Percentiles rank a stretch among this genome's conserved stretches.
phyloP scores from a whole-genome alignment of 2,797 vertebrate species.

The Catostomus latipinnis region DNA sequence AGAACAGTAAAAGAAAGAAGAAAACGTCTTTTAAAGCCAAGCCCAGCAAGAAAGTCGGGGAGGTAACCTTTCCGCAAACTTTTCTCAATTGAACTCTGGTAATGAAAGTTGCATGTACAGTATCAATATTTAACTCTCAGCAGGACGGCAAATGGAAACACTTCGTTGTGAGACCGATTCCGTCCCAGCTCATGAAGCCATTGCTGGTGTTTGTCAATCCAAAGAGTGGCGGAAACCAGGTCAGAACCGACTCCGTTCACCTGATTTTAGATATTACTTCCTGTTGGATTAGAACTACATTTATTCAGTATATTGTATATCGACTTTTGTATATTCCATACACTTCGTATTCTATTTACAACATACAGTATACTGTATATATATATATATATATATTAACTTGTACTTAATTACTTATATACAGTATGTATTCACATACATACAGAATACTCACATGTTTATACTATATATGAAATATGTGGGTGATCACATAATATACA shows the following conservation, averaged over 20 bases:
- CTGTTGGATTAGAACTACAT: neutral
- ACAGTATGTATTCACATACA: too few species aligned
- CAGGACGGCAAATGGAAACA: slow-evolving; percentile 92
- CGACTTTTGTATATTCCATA: too few species aligned
- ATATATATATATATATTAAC: too few species aligned
- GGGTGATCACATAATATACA: too few species aligned
- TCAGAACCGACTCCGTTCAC: slow-evolving; percentile 54
- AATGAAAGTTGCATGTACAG: neutral
- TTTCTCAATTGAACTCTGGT: neutral
- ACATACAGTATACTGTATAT: too few species aligned
- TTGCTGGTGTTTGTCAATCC: slow-evolving; percentile 96
- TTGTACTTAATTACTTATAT: too few species aligned
- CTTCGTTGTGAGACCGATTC: slow-evolving; percentile 91
- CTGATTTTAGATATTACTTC: neutral
- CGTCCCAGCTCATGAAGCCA: slow-evolving; percentile 94
- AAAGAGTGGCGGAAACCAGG: slow-evolving; percentile 97
- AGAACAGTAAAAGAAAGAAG: slow-evolving; percentile 96
- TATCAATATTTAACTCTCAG: slow-evolving; percentile 43
- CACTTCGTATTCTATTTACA: too few species aligned
- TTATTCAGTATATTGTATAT: too few species aligned
- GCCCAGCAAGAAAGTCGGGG: slow-evolving; percentile 87
- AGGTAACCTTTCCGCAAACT: slow-evolving; percentile 76
- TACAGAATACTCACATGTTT: too few species aligned
- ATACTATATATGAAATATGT: too few species aligned
- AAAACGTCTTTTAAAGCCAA: slow-evolving; percentile 90